These are phyloP conservation scores for Eretmocerus hayati DNA, from an alignment of 2,888 invertebrate genomes.

Conservation along the genomic window DNA sequence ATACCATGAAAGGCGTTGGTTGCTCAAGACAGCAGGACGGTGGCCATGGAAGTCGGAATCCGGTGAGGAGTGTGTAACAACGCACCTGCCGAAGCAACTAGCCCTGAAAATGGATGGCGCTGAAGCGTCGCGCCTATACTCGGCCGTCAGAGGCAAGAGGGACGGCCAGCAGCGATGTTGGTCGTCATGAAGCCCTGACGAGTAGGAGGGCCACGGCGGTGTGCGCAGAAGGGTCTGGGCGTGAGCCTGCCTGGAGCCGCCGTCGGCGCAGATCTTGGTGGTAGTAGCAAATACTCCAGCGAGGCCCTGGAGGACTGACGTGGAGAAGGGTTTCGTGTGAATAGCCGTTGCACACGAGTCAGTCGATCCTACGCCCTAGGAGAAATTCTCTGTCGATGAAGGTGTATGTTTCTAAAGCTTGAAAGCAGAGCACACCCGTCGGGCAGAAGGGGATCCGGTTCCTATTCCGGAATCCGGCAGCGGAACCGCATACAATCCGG, in stretches of 20 bases:
- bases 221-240: slow-evolving; percentile 51
- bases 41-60: background rate
- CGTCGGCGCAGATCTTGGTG: background rate
- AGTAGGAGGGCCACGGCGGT: slow-evolving; percentile 56
- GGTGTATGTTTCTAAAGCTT: too few species aligned
- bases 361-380: slow-evolving; percentile 53
- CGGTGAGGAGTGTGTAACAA: background rate
- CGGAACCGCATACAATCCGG: too few species aligned
- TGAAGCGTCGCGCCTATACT: background rate
- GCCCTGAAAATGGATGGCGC: background rate
- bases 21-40: background rate
- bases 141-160: slow-evolving; percentile 50
- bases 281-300: slow-evolving; percentile 20
- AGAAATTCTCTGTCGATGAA: background rate
- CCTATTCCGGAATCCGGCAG: too few species aligned
- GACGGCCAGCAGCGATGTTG: slow-evolving; percentile 20
- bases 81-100: background rate
- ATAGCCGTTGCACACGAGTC: slow-evolving; percentile 54
- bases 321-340: slow-evolving; percentile 41
- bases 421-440: too few species aligned
- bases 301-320: background rate
- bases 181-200: slow-evolving; percentile 54
- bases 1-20: slow-evolving; percentile 5
- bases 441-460: too few species aligned
- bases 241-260: slow-evolving; percentile 39